These are phyloP conservation scores for Drosophila flavopinicola DNA, from an alignment of 2,888 invertebrate species.

Conservation along the genomic window DNA sequence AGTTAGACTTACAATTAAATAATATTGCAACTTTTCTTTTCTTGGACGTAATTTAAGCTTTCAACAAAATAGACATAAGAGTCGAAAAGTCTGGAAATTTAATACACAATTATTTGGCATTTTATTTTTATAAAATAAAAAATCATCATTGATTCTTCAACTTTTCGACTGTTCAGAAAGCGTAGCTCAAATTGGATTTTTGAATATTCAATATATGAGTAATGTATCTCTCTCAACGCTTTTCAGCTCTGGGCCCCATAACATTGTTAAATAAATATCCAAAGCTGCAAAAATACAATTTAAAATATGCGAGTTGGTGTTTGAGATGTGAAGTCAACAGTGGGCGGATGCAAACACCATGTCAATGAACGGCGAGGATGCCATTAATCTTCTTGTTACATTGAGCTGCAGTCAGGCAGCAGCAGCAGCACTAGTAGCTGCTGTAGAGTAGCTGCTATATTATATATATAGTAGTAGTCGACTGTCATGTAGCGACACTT, in stretches of 20 bases:
- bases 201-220: slow-evolving; percentile 10
- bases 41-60: too few relatives aligned
- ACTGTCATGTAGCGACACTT: slow-evolving; percentile 59
- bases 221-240: slow-evolving; percentile 6
- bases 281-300: slow-evolving; percentile 17
- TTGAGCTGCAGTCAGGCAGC: slow-evolving; percentile 33
- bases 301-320: slow-evolving; percentile 27
- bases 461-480: not conserved
- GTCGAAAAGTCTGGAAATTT: too few relatives aligned
- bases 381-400: slow-evolving; percentile 72
- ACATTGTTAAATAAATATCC: slow-evolving; percentile 32
- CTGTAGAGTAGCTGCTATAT: not conserved
- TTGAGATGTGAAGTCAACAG: slow-evolving; percentile 10
- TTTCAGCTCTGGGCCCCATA: slow-evolving; percentile 21
- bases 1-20: too few relatives aligned
- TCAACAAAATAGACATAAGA: too few relatives aligned
- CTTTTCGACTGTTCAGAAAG: not conserved
- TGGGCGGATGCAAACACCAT: slow-evolving; percentile 29
- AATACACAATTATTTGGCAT: too few relatives aligned
- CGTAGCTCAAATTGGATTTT: not conserved
- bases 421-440: too few relatives aligned
- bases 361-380: slow-evolving; percentile 54
- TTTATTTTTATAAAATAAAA: too few relatives aligned
- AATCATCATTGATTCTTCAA: too few relatives aligned
- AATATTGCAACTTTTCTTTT: too few relatives aligned